Conservation (phyloP, 1,140 invertebrate genomes). For the Temnothorax nylanderi region DNA sequence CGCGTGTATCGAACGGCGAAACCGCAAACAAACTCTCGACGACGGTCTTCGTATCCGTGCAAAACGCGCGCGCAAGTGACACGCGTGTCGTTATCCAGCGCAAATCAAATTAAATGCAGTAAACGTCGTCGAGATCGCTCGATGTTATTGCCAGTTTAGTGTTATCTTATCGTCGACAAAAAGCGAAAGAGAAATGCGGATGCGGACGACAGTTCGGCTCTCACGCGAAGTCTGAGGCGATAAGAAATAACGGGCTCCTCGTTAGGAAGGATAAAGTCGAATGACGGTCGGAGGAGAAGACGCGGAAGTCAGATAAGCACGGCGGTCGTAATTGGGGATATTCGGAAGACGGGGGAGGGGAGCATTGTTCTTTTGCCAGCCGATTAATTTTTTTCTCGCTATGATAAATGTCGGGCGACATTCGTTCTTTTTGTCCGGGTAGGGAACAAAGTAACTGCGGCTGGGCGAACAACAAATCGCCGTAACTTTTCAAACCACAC, state of each 20-base stretch:
- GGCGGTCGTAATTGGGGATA: slow-evolving; percentile 39
- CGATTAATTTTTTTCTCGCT: background rate
- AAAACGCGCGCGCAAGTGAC: slow-evolving; percentile 7
- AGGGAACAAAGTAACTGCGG: background rate
- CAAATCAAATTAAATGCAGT: slow-evolving; percentile 63
- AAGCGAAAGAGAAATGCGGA: slow-evolving; percentile 46
- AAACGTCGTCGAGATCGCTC: slow-evolving; percentile 5
- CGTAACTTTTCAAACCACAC: background rate
- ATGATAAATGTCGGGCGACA: slow-evolving; percentile 5
- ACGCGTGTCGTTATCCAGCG: slow-evolving; percentile 6
- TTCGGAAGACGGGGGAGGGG: background rate
- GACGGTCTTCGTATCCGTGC: background rate
- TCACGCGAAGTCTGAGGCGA: background rate
- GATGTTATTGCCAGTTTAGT: slow-evolving; percentile 40
- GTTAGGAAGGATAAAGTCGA: slow-evolving; percentile 37
- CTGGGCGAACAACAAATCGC: background rate
- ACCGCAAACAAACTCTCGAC: background rate
- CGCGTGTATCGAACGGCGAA: background rate
- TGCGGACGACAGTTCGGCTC: slow-evolving; percentile 23
- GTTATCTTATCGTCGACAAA: slow-evolving; percentile 47
- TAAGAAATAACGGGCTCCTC: slow-evolving; percentile 48
- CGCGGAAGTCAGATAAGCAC: slow-evolving; percentile 34
- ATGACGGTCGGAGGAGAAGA: slow-evolving; percentile 9
- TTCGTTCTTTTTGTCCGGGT: background rate
- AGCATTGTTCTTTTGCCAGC: slow-evolving; percentile 16